These are phyloP conservation scores for Ostrea denselamellosa DNA, from an alignment of 1,140 invertebrate species.

Conservation along the genomic window DNA sequence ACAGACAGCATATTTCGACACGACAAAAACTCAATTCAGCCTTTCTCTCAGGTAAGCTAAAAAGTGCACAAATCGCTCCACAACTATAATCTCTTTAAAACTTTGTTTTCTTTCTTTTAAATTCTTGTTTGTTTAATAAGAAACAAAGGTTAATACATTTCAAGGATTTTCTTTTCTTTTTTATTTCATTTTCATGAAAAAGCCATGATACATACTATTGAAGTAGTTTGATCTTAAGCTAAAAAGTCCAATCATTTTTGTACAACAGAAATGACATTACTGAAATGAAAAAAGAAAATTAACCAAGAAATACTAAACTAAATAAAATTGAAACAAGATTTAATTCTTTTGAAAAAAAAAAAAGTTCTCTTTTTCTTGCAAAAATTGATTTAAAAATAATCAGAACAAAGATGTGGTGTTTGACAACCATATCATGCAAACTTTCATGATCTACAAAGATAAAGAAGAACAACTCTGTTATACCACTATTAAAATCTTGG, in stretches of 20 bases:
- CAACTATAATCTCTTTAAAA: too few relatives aligned
- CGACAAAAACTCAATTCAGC: too few relatives aligned
- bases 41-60: too few relatives aligned
- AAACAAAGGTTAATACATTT: neutral
- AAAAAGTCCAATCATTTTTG: constrained; percentile 9
- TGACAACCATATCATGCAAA: neutral
- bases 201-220: constrained; percentile 31
- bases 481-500: neutral
- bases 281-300: neutral
- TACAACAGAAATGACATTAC: constrained; percentile 10
- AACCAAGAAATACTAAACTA: neutral
- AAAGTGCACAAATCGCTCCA: too few relatives aligned
- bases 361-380: neutral
- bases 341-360: neutral
- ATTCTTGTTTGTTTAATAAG: too few relatives aligned
- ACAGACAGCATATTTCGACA: too few relatives aligned
- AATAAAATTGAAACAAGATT: constrained; percentile 3
- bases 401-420: neutral
- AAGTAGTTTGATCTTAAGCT: constrained; percentile 38
- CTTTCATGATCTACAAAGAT: neutral
- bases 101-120: too few relatives aligned
- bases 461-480: neutral
- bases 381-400: neutral
- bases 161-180: constrained; percentile 4
- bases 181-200: constrained; percentile 28